Percentiles rank a stretch among this genome's conserved stretches.
Conservation (phyloP, 2,113 vertebrate species). For the Brachionichthys hirsutus region DNA sequence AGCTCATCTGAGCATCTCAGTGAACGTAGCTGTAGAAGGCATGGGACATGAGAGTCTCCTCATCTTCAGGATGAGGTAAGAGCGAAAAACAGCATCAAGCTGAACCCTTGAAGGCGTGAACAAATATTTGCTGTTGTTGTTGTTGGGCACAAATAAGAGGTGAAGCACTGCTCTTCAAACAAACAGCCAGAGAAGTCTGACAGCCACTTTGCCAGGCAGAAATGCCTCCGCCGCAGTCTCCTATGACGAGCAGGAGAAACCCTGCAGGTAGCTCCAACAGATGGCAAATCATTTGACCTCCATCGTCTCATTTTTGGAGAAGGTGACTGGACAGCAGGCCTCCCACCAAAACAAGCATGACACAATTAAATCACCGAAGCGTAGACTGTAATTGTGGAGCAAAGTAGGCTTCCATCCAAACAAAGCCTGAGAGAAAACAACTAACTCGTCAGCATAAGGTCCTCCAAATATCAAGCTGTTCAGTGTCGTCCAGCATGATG, state of each 20-base stretch:
- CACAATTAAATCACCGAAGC: slow-evolving; percentile 38
- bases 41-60: slow-evolving; percentile 8
- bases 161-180: not conserved
- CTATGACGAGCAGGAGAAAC: slow-evolving; percentile 25
- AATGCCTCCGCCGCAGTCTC: slow-evolving; percentile 7
- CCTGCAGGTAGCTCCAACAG: slow-evolving; percentile 30
- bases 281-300: slow-evolving; percentile 34
- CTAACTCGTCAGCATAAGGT: slow-evolving; percentile 7
- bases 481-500: not conserved
- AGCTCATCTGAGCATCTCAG: slow-evolving; percentile 43
- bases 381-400: slow-evolving; percentile 29
- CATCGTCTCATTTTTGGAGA: slow-evolving; percentile 13
- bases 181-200: slow-evolving; percentile 13
- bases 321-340: slow-evolving; percentile 31
- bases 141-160: slow-evolving; percentile 8
- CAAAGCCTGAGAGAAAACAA: slow-evolving; percentile 16
- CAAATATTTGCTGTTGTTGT: slow-evolving; percentile 18
- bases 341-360: slow-evolving; percentile 25
- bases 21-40: slow-evolving; percentile 19
- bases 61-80: slow-evolving; percentile 2
- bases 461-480: slow-evolving; percentile 2
- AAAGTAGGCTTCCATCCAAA: slow-evolving; percentile 8
- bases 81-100: slow-evolving; percentile 3
- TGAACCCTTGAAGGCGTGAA: not conserved
- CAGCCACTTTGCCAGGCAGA: slow-evolving; percentile 10